Evolutionary conservation across 1,140 invertebrate genomes (phyloP), one percentile per base, ranked within the genome.

Genomic region (Eubasilissa regina): DNA sequence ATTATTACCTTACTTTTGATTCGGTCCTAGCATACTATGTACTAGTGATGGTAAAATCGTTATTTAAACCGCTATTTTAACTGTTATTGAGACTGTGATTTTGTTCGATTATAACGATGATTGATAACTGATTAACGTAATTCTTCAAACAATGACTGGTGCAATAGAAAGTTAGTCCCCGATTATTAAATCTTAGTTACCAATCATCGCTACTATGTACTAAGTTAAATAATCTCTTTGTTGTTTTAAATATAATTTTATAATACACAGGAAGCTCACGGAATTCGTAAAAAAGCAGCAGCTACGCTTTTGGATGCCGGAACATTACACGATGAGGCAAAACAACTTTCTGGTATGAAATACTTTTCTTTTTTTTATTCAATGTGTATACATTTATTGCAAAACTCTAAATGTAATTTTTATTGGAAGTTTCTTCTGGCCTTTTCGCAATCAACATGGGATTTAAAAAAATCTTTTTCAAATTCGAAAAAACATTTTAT

Each of bases 341-440:
- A 64, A 64, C 64, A 80, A 64, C 64, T 80, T 15, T 66, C 79
- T 64, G 75, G 79, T 80, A 64, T 48, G 45, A 58, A 44, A 72
- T 25, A 7, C 55, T 0, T 19, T 58, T 21, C 55, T 0, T 19
- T 58, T 4, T 66, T 44, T 72, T 12, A 1, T 21, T 47, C 4
- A 13, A n/a, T 68, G 13, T 68, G 8, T 13, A 68, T 21, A n/a
- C 13, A n/a, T 13, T 12, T 3, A 53, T 53, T 53, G 17, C 51
- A 53, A 53, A 53, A 53, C 10, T 21, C 55, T 58, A 35, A 35
- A 35, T 35, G 25, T 35, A 6, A 35, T 35, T 3, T 35, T 35
- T 35, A 35, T 35, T 35, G 25, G 25, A 35, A 35, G 6, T 35
- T 35, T 35, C 25, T 35, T 35, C 25, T 35, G n/a, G n/a, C n/a